phyloP scores from a whole-genome alignment of 1,140 invertebrate species.

The Akabosia matsudoensis region DNA sequence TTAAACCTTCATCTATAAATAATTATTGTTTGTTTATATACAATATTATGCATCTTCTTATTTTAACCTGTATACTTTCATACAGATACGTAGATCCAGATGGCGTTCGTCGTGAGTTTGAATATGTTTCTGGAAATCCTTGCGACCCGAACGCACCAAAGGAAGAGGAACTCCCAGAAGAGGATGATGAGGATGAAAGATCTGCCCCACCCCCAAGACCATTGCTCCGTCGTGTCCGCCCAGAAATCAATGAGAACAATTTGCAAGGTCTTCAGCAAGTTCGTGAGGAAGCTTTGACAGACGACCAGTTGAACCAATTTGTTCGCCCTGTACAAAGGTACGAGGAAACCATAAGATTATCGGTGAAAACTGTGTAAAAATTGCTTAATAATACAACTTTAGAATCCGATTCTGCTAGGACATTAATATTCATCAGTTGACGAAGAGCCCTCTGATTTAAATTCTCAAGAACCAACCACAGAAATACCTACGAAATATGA shows the following conservation, averaged over 20 bases:
- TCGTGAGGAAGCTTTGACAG: slow-evolving; percentile 41
- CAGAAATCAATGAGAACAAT: slow-evolving; percentile 33
- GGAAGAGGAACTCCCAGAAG: slow-evolving; percentile 55
- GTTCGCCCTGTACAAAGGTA: slow-evolving; percentile 35
- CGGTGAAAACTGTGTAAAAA: too few species aligned
- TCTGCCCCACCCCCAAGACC: slow-evolving; percentile 64
- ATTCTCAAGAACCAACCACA: too few species aligned
- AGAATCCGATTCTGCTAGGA: too few species aligned
- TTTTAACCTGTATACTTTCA: too few species aligned
- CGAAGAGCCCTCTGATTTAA: too few species aligned
- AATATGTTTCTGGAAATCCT: slow-evolving; percentile 85
- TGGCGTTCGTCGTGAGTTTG: slow-evolving; percentile 81
- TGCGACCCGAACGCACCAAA: slow-evolving; percentile 76
- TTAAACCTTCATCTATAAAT: too few species aligned
- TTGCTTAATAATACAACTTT: too few species aligned
- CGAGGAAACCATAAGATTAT: too few species aligned
- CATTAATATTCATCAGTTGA: too few species aligned
- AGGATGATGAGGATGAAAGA: slow-evolving; percentile 58
- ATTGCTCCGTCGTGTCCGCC: slow-evolving; percentile 49
- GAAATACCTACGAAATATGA: too few species aligned
- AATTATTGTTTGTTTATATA: too few species aligned
- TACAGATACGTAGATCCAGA: slow-evolving; percentile 75
- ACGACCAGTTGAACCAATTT: slow-evolving; percentile 37
- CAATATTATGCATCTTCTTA: too few species aligned
- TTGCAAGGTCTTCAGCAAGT: slow-evolving; percentile 45